Conservation (phyloP, 92 coral and sea anemone species). For the Chrysogorgia sp. region DNA sequence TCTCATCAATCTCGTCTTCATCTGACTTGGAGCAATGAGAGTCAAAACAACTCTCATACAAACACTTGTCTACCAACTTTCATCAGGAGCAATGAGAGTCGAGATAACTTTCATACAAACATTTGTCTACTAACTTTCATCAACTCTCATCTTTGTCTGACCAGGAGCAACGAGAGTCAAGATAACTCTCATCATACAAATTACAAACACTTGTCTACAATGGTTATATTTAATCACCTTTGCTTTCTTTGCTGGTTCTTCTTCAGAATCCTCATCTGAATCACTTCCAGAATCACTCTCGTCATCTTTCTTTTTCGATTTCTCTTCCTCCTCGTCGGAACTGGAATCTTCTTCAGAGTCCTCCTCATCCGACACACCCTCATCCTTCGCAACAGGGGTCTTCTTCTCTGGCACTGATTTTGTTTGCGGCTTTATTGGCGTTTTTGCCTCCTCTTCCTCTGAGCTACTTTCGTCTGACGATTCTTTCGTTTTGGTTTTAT, state of each 20-base stretch:
- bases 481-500: not conserved
- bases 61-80: too few species aligned
- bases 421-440: too few species aligned
- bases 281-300: conserved; percentile 54
- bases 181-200: not conserved
- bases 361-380: too few species aligned
- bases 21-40: too few species aligned
- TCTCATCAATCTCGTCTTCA: not conserved
- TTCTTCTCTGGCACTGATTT: too few species aligned
- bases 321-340: not conserved
- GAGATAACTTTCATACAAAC: too few species aligned
- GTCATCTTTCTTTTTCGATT: conserved; percentile 33
- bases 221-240: conserved; percentile 28
- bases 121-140: too few species aligned
- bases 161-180: too few species aligned
- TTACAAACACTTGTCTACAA: not conserved
- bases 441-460: not conserved
- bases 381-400: too few species aligned
- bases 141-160: too few species aligned
- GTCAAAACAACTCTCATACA: too few species aligned
- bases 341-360: not conserved
- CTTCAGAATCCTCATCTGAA: conserved; percentile 42
- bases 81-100: too few species aligned
- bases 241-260: conserved; percentile 13
- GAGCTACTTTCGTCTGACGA: not conserved